These are phyloP conservation scores for Meda fulgida DNA, from an alignment of 2,797 vertebrate species.

Conservation along the genomic window DNA sequence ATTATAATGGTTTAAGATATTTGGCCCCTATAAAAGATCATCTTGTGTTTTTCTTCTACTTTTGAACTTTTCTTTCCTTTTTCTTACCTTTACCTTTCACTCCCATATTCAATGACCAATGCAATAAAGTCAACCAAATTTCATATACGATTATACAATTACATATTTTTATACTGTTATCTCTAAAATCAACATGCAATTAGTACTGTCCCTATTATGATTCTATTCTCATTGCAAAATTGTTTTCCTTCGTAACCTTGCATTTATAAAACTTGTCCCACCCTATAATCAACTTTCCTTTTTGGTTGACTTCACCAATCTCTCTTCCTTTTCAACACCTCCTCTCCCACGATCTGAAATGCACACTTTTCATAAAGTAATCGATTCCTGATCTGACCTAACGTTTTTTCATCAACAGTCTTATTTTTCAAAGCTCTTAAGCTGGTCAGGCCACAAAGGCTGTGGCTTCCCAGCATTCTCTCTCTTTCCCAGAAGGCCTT, in stretches of 20 bases:
- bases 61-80: background rate
- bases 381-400: background rate
- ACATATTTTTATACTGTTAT: background rate
- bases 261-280: background rate
- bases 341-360: background rate
- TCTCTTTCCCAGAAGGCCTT: conserved; percentile 59
- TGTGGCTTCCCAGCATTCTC: conserved; percentile 48
- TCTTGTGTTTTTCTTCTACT: background rate
- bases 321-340: background rate
- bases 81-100: background rate
- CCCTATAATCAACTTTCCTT: background rate
- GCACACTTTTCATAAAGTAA: background rate
- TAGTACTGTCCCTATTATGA: background rate
- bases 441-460: conserved; percentile 33
- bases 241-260: background rate
- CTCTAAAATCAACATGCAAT: background rate
- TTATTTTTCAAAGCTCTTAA: conserved; percentile 46
- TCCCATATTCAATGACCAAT: background rate
- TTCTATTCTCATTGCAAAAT: background rate
- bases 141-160: background rate
- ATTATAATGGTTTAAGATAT: background rate
- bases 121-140: too few species aligned
- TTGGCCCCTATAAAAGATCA: background rate
- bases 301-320: background rate
- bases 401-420: background rate